Evolutionary conservation across 2,888 invertebrate genomes (phyloP), one percentile per base, ranked within the genome.

Genomic region (Chouioia cunea): DNA sequence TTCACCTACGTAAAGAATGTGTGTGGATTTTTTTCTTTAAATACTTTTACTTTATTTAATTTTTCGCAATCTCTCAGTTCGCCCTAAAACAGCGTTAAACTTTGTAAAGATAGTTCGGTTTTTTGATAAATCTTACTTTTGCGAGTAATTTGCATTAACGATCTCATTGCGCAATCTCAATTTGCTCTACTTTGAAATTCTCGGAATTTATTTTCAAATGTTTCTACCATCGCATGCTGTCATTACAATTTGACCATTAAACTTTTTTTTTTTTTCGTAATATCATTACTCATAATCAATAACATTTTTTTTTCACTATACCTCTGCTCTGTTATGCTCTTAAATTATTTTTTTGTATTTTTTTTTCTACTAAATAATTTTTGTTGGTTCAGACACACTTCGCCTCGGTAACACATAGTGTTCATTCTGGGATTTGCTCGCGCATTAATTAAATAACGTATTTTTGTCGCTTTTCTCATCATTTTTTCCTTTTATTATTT

Each of bases 1-100:
- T 77, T 77, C 71, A 74, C 71, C 80, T 80, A 80, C 79, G 73
- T 79, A 79, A 72, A 80, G 80, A 80, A 80, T 78, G 75, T 66
- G 57, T 69, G 71, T 62, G 67, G n/a, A 16, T 14, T 72, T 68
- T 68, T 73, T 70, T 70, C 62, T 48, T 48, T 56, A 48, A 48
- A 48, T 48, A n/a, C 8, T 56, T 14, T 20, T 53, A 22, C 22
- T 53, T 53, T 53, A 20, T 20, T 57, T 20, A 46, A 22, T 64
- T 50, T 69, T 65, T 72, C 65, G 65, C 65, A 68, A 72, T 65
- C 54, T 67, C 47, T 64, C 69, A 53, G 22, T 43, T 63, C 71
- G 66, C 46, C 52, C 73, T 73, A 73, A 70, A 73, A 73, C 70
- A 73, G 65, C 73, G 20, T 73, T 69, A 59, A 67, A 64, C 47